Conservation (phyloP, 2,797 vertebrate species). For the Echeneis naucrates region DNA sequence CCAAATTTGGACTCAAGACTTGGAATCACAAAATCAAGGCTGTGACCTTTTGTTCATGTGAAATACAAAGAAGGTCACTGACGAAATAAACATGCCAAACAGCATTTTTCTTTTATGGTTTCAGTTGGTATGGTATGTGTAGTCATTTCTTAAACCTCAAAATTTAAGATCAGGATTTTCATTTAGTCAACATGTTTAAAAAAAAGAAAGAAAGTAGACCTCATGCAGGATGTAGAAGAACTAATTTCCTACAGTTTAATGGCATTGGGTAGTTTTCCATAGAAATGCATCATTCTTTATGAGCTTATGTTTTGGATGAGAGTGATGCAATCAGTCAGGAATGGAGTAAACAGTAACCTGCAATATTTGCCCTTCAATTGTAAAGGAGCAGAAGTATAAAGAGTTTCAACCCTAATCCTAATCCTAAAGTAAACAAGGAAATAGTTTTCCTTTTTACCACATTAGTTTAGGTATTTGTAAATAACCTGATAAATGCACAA, state of each 20-base stretch:
- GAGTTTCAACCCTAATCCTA: not conserved
- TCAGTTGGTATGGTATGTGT: too few relatives aligned
- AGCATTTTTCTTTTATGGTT: not conserved
- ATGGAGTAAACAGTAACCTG: too few relatives aligned
- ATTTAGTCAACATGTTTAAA: too few relatives aligned
- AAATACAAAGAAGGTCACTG: slow-evolving; percentile 1
- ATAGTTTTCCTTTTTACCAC: not conserved
- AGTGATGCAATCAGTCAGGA: not conserved
- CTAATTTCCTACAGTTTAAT: not conserved
- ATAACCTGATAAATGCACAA: too few relatives aligned
- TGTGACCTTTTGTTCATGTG: too few relatives aligned
- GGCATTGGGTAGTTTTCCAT: not conserved
- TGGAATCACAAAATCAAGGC: too few relatives aligned
- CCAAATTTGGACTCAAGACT: not conserved
- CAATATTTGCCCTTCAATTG: not conserved
- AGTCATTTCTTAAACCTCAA: too few relatives aligned
- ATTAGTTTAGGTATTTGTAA: not conserved
- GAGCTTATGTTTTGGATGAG: not conserved
- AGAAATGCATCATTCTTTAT: not conserved
- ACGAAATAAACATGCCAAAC: not conserved
- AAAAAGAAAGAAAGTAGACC: not conserved
- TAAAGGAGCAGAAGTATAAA: not conserved
- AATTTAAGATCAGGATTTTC: too few relatives aligned
- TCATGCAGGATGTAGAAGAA: too few relatives aligned
- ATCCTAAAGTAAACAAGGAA: not conserved